These are phyloP conservation scores for Arrhopalites spinosus DNA, from an alignment of 2,888 invertebrate species.

Conservation along the genomic window DNA sequence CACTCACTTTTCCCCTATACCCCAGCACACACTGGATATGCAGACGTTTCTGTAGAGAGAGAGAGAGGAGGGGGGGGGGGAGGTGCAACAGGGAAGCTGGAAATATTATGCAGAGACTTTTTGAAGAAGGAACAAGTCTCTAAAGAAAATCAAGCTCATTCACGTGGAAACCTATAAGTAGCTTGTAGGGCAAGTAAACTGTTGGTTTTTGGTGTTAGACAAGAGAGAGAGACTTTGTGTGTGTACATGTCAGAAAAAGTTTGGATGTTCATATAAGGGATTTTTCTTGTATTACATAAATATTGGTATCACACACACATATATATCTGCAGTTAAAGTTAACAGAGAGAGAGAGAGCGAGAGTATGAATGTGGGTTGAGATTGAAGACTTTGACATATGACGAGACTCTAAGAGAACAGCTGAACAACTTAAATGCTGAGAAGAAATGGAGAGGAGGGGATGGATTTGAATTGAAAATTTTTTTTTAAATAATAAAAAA, in stretches of 20 bases:
- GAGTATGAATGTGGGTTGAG: slow-evolving; percentile 7
- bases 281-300: too few species aligned
- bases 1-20: too few species aligned
- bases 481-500: neutral
- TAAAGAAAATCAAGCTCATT: slow-evolving; percentile 13
- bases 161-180: slow-evolving; percentile 24
- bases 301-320: too few species aligned
- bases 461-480: neutral
- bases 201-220: neutral
- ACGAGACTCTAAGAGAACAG: slow-evolving; percentile 32
- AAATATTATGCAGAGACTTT: neutral
- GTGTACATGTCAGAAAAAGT: neutral
- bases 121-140: neutral
- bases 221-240: neutral
- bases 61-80: neutral
- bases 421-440: slow-evolving; percentile 8
- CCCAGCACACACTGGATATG: neutral
- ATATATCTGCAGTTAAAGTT: too few species aligned
- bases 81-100: slow-evolving; percentile 25
- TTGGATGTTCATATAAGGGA: too few species aligned
- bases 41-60: neutral
- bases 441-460: neutral
- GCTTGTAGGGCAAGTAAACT: slow-evolving; percentile 5
- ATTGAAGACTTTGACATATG: slow-evolving; percentile 26
- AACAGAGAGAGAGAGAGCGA: too few species aligned